Evolutionary conservation across 1,140 invertebrate genomes (phyloP), one percentile per base, ranked within the genome.

Genomic region (Drosophila tristis): DNA sequence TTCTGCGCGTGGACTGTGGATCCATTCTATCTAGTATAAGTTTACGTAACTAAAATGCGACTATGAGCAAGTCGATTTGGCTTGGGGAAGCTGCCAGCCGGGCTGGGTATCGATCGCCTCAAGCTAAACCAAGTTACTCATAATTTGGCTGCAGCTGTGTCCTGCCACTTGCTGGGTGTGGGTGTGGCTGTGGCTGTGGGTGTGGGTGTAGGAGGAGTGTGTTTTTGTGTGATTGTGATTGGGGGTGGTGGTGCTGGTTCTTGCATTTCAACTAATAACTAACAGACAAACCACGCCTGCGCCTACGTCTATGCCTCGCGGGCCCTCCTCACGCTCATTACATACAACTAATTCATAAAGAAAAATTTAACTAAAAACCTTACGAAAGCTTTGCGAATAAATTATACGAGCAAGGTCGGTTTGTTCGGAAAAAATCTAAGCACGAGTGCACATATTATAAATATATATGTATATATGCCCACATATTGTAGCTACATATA

Each of bases 51-150:
- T 82, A 58, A 77, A 68, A 78, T 79, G 78, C 64, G 60, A 71
- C 71, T 90, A 90, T 90, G 87, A 70, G 66, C 84, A 90, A 86
- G 89, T 90, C 87, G 87, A 90, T 90, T 84, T 72, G 89, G 81
- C 87, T 66, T 81, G 78, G 58, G 50, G 42, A 11, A 26, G 31
- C 13, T 74, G 60, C 56, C 15, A 53, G 55, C 29, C 44, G 42
- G 25, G 42, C 29, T 64, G 25, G 7, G 20, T 8, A 43, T 50
- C 13, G 20, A 43, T 26, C 20, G 16, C 48, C 39, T 68, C 71
- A 86, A 72, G 65, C 86, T 60, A 86, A 86, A 90, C 86, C 86
- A 90, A 90, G 86, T 79, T 86, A 75, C 78, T 82, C 86, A 90
- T 90, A 90, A 87, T 86, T 87, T 75, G 74, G 73, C 72, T 67